Conservation (phyloP, 2,113 vertebrate genomes). For the Pontoporia blainvillei region DNA sequence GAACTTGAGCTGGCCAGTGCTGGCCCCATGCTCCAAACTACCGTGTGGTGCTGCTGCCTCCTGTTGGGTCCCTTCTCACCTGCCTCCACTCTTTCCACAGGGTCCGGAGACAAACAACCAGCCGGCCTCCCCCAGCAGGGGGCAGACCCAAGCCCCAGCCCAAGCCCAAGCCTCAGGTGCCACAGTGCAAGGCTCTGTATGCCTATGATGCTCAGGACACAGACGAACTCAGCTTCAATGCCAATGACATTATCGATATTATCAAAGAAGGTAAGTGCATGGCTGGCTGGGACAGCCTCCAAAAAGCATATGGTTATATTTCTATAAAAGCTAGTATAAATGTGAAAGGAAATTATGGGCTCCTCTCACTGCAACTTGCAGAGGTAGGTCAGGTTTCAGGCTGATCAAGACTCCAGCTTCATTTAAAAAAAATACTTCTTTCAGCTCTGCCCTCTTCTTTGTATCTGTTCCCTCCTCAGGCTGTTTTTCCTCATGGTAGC, state of each 20-base stretch:
- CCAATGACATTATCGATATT: slow-evolving; percentile 95
- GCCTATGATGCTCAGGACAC: slow-evolving; percentile 99
- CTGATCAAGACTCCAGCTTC: neutral
- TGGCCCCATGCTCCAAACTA: neutral
- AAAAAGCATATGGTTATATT: neutral
- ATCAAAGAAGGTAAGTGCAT: slow-evolving; percentile 90
- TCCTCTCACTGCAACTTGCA: neutral
- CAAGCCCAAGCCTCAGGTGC: slow-evolving; percentile 97
- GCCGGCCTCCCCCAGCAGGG: slow-evolving; percentile 89
- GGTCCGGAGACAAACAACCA: slow-evolving; percentile 87
- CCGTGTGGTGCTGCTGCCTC: neutral
- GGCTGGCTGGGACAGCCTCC: neutral
- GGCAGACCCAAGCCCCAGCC: slow-evolving; percentile 96
- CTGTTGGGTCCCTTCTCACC: accelerated
- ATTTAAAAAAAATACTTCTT: neutral
- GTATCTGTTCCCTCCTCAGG: neutral
- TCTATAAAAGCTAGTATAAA: neutral
- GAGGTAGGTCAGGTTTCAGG: neutral
- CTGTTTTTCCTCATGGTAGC: neutral
- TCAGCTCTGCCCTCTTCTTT: neutral
- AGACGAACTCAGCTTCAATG: slow-evolving; percentile 98
- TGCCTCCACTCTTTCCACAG: slow-evolving; percentile 71
- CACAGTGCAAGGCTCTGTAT: slow-evolving; percentile 95
- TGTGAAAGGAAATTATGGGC: neutral
- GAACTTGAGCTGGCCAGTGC: neutral